Base-by-base conservation (phyloP, 2,888 invertebrate species). In the Ennomos quercinarius region DNA sequence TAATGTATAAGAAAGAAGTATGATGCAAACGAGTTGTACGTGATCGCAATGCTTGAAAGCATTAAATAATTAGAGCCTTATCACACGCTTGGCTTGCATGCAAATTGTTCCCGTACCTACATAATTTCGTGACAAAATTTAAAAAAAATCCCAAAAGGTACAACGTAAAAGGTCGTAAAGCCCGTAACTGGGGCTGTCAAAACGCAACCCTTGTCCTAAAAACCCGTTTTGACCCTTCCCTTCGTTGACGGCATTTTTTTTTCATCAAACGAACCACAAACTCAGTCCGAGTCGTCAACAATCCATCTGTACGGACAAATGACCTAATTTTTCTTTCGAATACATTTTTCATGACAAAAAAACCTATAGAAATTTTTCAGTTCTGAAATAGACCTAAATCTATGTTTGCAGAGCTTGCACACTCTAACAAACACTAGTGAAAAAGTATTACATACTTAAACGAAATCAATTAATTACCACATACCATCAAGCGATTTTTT, bases 181-280 rank as follows among this genome's bases (percentile, higher is more conserved):
- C 72, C 63, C 53, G 64, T 61, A 65, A 74, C 73, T 66, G 63
- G 46, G 39, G 64, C 72, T 76, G 77, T 74, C 76, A 74, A 68
- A 69, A 64, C 66, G 52, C 61, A 63, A 63, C 68, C 67, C 64
- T 65, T 65, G 64, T 72, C 76, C 70, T 70, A 69, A 67, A 74
- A 67, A 64, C 61, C 59, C 59, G 65, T 58, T 60, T 61, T 44
- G 63, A 71, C 72, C 68, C 63, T 66, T 70, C 63, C 64, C 46
- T 70, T 71, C 45, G 67, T 67, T 70, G 68, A 68, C 66, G 60
- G 27, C 27, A 27, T 72, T 68, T 73, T 50, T 41, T 57, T 68
- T 74, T 66, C 68, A 69, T 72, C 68, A 68, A 70, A 67, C 63
- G 55, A 66, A 65, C 70, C 71, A 67, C 61, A 70, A 66, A 44